Evolutionary conservation across 2,113 vertebrate genomes (phyloP).

Genomic region (Rissa tridactyla): DNA sequence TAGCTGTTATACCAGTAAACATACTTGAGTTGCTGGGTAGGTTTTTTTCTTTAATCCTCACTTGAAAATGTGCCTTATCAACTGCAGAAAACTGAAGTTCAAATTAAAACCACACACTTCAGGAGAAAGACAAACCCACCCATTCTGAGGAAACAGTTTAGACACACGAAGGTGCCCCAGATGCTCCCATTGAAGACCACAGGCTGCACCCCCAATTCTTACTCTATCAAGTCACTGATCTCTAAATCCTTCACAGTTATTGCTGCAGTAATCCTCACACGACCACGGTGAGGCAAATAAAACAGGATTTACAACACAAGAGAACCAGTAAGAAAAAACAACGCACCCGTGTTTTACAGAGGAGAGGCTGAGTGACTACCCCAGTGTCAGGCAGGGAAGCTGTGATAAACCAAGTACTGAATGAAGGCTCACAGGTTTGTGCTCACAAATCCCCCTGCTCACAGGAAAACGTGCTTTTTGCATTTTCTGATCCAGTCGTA

Average conservation of each 20-base stretch:
- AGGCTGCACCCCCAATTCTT: background rate
- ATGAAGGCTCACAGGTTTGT: background rate
- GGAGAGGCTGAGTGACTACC: background rate
- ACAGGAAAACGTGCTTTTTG: background rate
- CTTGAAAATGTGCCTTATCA: background rate
- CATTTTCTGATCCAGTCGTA: background rate
- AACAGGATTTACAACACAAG: background rate
- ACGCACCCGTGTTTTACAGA: background rate
- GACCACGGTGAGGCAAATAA: background rate
- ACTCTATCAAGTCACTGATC: background rate
- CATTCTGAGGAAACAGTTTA: background rate
- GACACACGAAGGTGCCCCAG: accelerated
- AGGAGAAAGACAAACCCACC: background rate
- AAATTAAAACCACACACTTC: background rate
- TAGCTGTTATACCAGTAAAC: background rate
- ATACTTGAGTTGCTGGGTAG: background rate
- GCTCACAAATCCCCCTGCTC: background rate
- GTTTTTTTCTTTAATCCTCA: background rate
- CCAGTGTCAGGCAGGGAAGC: background rate
- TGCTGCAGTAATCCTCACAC: background rate
- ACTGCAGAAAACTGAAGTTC: background rate
- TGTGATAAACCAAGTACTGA: background rate
- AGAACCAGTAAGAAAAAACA: background rate
- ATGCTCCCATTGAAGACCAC: background rate
- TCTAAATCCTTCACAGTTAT: background rate